Evolutionary conservation across 1,140 invertebrate species (phyloP).

Genomic region (Drosophila jambulina): DNA sequence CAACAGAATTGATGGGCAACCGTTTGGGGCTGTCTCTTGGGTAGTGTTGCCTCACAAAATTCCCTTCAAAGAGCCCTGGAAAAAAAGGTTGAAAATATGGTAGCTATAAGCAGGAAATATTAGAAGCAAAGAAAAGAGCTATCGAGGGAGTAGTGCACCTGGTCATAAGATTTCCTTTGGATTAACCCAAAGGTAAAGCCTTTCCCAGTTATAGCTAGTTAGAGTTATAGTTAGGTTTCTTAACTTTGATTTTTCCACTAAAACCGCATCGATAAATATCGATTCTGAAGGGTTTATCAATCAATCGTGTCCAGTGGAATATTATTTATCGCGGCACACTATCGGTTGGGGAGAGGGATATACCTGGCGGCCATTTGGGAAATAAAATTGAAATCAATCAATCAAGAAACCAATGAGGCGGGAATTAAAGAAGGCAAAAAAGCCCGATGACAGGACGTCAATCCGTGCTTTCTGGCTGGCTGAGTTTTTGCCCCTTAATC

Average conservation of each 20-base stretch:
- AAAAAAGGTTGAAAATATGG: neutral
- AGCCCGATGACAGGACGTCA: neutral
- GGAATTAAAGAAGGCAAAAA: slow-evolving; percentile 2
- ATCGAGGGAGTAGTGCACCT: too few species aligned
- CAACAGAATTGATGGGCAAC: slow-evolving; percentile 30
- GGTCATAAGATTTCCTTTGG: too few species aligned
- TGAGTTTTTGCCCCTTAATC: slow-evolving; percentile 10
- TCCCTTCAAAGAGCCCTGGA: neutral
- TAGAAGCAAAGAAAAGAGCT: neutral
- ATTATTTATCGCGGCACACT: neutral
- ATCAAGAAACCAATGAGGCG: slow-evolving; percentile 6
- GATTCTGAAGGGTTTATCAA: neutral
- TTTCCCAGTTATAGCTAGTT: too few species aligned
- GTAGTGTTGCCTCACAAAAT: neutral
- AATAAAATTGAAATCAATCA: slow-evolving; percentile 11
- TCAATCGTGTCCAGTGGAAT: neutral
- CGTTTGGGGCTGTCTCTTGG: slow-evolving; percentile 9
- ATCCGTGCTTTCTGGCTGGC: neutral
- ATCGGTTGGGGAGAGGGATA: neutral
- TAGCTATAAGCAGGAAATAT: neutral
- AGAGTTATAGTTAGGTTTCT: too few species aligned
- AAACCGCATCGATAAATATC: neutral
- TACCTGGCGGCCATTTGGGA: neutral
- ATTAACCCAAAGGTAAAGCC: too few species aligned
- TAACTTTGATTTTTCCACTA: neutral